Percentiles rank a stretch among this genome's conserved stretches.
phyloP scores from a whole-genome alignment of 2,113 vertebrate genomes.

The Podarcis muralis region DNA sequence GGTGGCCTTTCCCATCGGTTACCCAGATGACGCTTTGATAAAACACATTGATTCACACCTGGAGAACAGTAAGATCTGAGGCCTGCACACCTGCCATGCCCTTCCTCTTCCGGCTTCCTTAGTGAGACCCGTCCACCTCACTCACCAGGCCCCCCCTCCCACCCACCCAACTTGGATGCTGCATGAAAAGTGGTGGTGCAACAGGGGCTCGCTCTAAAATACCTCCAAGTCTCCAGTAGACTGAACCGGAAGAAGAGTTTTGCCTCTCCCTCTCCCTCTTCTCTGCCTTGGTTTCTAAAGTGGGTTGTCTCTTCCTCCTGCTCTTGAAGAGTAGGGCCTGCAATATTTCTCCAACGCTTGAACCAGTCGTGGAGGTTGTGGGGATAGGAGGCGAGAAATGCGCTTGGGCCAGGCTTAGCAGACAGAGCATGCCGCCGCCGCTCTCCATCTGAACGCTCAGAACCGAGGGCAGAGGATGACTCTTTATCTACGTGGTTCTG shows the following conservation, averaged over 20 bases:
- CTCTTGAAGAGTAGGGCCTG: constrained; percentile 23
- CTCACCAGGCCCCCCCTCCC: not conserved
- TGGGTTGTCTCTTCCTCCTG: constrained; percentile 12
- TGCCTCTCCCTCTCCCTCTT: constrained; percentile 44
- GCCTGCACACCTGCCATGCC: constrained; percentile 11
- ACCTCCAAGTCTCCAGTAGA: constrained; percentile 77
- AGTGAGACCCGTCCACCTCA: constrained; percentile 15
- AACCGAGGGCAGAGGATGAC: not conserved
- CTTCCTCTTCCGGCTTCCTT: constrained; percentile 19
- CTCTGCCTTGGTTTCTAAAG: constrained; percentile 37
- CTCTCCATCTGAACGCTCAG: not conserved
- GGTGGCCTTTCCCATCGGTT: constrained; percentile 93
- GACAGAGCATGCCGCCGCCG: not conserved
- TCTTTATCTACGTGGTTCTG: constrained; percentile 1
- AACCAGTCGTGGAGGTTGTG: not conserved
- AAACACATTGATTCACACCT: constrained; percentile 99
- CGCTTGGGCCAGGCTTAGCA: not conserved
- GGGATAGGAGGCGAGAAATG: not conserved
- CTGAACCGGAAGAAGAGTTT: constrained; percentile 51
- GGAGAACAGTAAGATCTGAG: constrained; percentile 99
- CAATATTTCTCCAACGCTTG: not conserved
- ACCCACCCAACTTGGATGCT: constrained; percentile 72
- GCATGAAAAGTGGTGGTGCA: constrained; percentile 72
- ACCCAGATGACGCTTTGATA: constrained; percentile 96
- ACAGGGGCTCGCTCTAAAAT: constrained; percentile 45